Conservation (phyloP, 2,888 invertebrate species). For the Chloroclystis v-ata region DNA sequence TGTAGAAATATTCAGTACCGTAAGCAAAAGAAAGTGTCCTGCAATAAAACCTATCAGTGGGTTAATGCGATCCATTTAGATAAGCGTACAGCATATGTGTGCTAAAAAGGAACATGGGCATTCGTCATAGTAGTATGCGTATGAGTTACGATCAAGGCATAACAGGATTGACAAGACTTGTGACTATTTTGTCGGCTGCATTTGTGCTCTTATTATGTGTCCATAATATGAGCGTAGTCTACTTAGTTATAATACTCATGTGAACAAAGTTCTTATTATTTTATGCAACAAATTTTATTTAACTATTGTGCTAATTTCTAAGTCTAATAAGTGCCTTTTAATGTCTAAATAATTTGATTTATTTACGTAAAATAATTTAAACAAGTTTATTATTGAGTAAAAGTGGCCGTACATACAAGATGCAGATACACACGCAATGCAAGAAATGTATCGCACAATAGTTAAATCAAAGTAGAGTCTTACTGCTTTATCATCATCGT, state of each 20-base stretch:
- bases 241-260: no score
- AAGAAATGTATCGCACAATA: no score
- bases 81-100: slow-evolving; percentile 7
- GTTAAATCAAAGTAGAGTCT: no score
- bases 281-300: no score
- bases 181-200: slow-evolving; percentile 3
- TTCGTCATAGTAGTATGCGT: slow-evolving; percentile 6
- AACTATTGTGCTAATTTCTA: no score
- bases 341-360: no score
- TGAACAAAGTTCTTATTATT: no score
- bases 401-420: no score
- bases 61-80: slow-evolving; percentile 7
- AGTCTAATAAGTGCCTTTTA: no score
- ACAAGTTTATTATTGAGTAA: no score
- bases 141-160: slow-evolving; percentile 6
- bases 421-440: no score
- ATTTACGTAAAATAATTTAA: no score
- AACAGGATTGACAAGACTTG: slow-evolving; percentile 10
- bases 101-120: slow-evolving; percentile 7
- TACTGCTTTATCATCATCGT: slow-evolving; percentile 5
- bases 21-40: slow-evolving; percentile 5
- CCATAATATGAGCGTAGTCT: neutral
- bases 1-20: neutral
- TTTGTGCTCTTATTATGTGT: neutral
- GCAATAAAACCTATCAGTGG: slow-evolving; percentile 4